These are phyloP conservation scores for Accipiter virgatus DNA, from an alignment of 2,113 vertebrate species.

Conservation along the genomic window DNA sequence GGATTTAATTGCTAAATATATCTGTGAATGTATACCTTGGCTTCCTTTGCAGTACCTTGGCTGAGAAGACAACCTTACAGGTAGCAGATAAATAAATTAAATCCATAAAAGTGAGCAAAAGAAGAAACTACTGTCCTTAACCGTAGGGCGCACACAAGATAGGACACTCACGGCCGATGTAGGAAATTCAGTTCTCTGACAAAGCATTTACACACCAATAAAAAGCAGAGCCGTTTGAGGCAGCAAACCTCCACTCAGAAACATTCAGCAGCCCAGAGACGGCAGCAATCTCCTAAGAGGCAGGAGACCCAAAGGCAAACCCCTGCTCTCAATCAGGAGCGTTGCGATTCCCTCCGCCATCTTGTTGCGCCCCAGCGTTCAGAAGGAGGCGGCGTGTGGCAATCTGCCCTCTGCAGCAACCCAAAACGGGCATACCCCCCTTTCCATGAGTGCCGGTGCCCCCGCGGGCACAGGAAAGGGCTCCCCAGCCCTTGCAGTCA, in stretches of 20 bases:
- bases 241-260: not conserved
- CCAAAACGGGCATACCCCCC: no score
- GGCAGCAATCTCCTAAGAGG: not conserved
- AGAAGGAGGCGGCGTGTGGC: accelerated
- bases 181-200: not conserved
- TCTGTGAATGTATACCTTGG: not conserved
- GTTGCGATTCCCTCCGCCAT: accelerated
- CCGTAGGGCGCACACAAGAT: not conserved
- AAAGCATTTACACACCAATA: not conserved
- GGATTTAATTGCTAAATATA: slow-evolving; percentile 38
- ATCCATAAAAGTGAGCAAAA: not conserved
- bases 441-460: accelerated
- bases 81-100: not conserved
- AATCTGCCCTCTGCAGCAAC: accelerated
- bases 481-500: not conserved
- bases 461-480: not conserved
- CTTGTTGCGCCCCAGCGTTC: not conserved
- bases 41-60: not conserved
- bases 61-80: not conserved
- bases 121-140: not conserved
- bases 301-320: not conserved
- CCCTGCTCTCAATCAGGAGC: not conserved
- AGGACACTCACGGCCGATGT: accelerated
- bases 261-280: not conserved
- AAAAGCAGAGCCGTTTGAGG: not conserved